These are phyloP conservation scores for Musca domestica DNA, from an alignment of 1,140 invertebrate species.

Conservation along the genomic window DNA sequence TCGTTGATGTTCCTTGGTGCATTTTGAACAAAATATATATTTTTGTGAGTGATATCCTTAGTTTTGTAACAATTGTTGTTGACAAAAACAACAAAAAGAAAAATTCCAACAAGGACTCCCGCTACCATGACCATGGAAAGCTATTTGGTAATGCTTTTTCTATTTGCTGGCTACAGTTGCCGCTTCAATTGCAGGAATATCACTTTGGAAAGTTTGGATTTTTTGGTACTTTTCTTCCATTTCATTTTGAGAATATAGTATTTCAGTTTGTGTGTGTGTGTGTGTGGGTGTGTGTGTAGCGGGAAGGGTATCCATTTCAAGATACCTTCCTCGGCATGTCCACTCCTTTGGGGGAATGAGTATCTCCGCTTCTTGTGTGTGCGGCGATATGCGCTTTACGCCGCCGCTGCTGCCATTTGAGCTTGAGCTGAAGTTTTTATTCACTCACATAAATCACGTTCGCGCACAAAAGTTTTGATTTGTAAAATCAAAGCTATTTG, in stretches of 20 bases:
- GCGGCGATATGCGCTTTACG: not conserved
- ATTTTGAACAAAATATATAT: conserved; percentile 13
- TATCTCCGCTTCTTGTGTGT: not conserved
- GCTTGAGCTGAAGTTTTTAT: not conserved
- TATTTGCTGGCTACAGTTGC: no score
- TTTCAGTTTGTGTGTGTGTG: not conserved
- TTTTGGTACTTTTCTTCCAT: not conserved
- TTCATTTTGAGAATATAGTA: conserved; percentile 7
- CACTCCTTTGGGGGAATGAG: not conserved
- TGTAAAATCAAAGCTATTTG: conserved; percentile 54
- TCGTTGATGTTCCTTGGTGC: not conserved
- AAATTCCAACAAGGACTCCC: not conserved
- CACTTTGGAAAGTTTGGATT: conserved; percentile 7
- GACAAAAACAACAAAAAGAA: conserved; percentile 12
- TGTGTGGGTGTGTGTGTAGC: not conserved
- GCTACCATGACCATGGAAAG: not conserved
- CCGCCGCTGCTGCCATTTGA: not conserved
- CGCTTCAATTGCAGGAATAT: not conserved
- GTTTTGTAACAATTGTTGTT: conserved; percentile 12
- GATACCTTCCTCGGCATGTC: not conserved
- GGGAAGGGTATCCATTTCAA: no score
- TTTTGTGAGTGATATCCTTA: conserved; percentile 15
- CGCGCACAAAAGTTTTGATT: conserved; percentile 52
- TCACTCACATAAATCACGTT: conserved; percentile 49
- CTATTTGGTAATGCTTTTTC: no score